Evolutionary conservation across 2,888 invertebrate species (phyloP), one percentile per base, ranked within the genome.

Genomic region (Ariolimax columbianus): DNA sequence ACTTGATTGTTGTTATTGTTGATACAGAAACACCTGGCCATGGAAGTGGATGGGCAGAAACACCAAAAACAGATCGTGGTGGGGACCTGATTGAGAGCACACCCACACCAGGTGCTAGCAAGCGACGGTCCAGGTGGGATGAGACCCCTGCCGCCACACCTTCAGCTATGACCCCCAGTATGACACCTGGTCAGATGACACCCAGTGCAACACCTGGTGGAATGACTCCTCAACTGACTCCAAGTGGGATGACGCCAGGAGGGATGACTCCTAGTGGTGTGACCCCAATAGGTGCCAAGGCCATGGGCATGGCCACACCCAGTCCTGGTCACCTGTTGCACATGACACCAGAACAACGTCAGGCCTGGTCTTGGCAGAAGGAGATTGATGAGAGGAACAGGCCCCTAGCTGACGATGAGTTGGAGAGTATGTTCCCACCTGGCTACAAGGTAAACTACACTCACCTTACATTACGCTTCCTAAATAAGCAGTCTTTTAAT

Each of bases 271-370:
- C 93, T 0, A 94, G 94, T 78, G 95, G 94, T 26, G 90, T 94
- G 0, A 95, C 95, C 0, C 95, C 95, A 1, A 94, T 94, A 38
- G 95, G 89, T 93, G 96, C 97, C 2, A 98, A 98, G 94, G 99
- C 99, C 0, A 99, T 99, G 99, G 98, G 97, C 0, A 97, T 99
- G 97, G 98, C 98, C 2, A 99, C 99, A 0, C 99, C 99, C 0
- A 98, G 98, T 0, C 98, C 99, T 0, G 95, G 98, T 33, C 98
- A 99, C 92, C 95, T 99, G 87, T 97, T 98, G 88, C 97, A 98
- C 26, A 99, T 99, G 99, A 99, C 99, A 0, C 99, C 99, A 0
- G 99, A 99, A 94, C 99, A 99, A 94, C 95, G 99, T 88, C 99
- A 99, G 94, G 98, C 98, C 0, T 99, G 98, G 94, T 96, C 98